Evolutionary conservation across 2,888 invertebrate genomes (phyloP), one percentile per base, ranked within the genome.

Genomic region (Trilocha varians): DNA sequence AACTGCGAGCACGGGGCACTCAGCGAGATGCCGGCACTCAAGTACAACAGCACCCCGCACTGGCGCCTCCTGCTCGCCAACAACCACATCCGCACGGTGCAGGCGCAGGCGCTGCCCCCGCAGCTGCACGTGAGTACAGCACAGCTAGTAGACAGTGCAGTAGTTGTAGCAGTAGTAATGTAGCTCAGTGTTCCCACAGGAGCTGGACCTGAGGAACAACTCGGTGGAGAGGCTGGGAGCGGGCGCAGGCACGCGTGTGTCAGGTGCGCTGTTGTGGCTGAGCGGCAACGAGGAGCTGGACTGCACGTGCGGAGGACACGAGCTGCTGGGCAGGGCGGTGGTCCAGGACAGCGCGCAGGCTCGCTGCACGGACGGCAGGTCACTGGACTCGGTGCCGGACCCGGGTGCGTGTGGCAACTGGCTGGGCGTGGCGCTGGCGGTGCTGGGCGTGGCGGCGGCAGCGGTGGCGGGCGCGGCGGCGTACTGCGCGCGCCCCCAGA

Each of bases 11-110:
- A 37, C 37, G 41, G 38, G 11, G 37, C 32, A 6, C 49, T 47
- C 32, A 16, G n/a, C 5, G 39, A 36, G 36, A 16, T 46, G 40
- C 36, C 46, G n/a, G 16, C 39, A 14, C 34, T 36, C 16, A 34
- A 37, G 16, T 16, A 15, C 9, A 34, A n/a, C 36, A 15, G 13
- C 33, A 11, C 32, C 25, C n/a, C n/a, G n/a, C n/a, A 2, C 32
- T 39, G 34, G 39, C 47, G 17, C 39, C 46, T 56, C 40, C 48
- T 41, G 11, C 53, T 53, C 32, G 35, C 42, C 0, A 8, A 13
- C 14, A 55, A 57, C 47, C n/a, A 38, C 48, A 53, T 60, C 41
- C 3, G 40, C 25, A 35, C 17, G 16, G 46, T 56, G 32, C n/a
- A 16, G 32, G 39, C 41, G 5, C 48, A 41, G 18, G 39, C 14